Evolutionary conservation across 2,888 invertebrate genomes (phyloP).

Genomic region (Eupithecia pulchellata): DNA sequence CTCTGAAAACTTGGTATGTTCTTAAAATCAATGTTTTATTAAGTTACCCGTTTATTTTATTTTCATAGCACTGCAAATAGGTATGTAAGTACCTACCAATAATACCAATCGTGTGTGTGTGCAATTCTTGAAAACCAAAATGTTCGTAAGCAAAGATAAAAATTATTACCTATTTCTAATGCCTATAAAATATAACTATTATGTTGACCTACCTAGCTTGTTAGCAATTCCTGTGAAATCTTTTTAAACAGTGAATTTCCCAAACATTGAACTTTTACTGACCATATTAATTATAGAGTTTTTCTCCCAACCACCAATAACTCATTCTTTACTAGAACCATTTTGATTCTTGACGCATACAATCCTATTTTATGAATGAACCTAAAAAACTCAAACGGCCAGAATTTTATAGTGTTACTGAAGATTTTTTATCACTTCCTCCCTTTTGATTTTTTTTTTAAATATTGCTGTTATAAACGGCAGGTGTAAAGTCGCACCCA

Average conservation of each 20-base stretch:
- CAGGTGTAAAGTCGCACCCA: conserved; percentile 76
- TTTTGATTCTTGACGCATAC: conserved; percentile 32
- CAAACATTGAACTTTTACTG: neutral
- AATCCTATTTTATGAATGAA: conserved; percentile 68
- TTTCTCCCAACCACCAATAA: conserved; percentile 11
- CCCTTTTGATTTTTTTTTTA: conserved; percentile 63
- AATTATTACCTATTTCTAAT: neutral
- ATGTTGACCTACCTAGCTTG: neutral
- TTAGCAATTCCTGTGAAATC: neutral
- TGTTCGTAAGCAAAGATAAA: neutral
- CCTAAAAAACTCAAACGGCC: conserved; percentile 56
- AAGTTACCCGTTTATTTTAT: neutral
- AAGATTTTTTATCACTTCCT: conserved; percentile 78
- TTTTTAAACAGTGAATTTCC: neutral
- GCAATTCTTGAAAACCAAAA: neutral
- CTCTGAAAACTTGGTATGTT: too few species aligned
- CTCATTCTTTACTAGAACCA: conserved; percentile 31
- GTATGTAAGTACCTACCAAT: neutral
- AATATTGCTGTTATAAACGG: conserved; percentile 72
- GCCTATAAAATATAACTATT: neutral
- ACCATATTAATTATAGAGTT: neutral
- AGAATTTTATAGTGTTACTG: conserved; percentile 66
- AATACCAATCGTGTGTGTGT: neutral
- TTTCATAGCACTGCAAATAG: neutral
- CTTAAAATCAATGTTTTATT: too few species aligned